These are phyloP conservation scores for Cyclargus thomasi DNA, from an alignment of 1,140 invertebrate genomes.

Conservation along the genomic window DNA sequence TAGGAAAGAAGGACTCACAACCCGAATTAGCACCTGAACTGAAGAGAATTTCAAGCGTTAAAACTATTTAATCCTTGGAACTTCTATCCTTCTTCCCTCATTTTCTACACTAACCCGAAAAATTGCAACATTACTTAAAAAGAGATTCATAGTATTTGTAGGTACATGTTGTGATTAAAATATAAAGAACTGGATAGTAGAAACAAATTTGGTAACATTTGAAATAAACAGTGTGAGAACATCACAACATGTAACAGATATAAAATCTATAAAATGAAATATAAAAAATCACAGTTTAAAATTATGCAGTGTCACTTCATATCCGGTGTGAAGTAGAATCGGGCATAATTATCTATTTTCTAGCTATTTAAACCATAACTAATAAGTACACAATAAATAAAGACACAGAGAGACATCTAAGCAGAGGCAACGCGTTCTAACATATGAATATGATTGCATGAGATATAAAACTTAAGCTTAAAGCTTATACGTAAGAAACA, in stretches of 20 bases:
- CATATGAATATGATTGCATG: slow-evolving; percentile 57
- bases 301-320: slow-evolving; percentile 73
- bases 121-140: slow-evolving; percentile 36
- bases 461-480: slow-evolving; percentile 25
- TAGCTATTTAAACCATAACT: slow-evolving; percentile 57
- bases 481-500: slow-evolving; percentile 28
- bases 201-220: slow-evolving; percentile 46
- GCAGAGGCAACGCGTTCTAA: slow-evolving; percentile 60
- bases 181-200: slow-evolving; percentile 39
- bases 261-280: slow-evolving; percentile 66
- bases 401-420: slow-evolving; percentile 70
- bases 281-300: slow-evolving; percentile 74
- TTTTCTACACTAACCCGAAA: slow-evolving; percentile 57
- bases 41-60: slow-evolving; percentile 4
- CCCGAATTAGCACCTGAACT: slow-evolving; percentile 59
- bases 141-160: slow-evolving; percentile 37
- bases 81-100: slow-evolving; percentile 57
- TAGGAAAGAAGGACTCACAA: slow-evolving; percentile 75
- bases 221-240: slow-evolving; percentile 36
- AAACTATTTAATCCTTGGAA: slow-evolving; percentile 26
- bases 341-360: slow-evolving; percentile 53
- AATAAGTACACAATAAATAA: slow-evolving; percentile 71
- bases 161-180: slow-evolving; percentile 59
- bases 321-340: slow-evolving; percentile 63
- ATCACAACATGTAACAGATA: slow-evolving; percentile 71